Evolutionary conservation across 1,140 invertebrate genomes (phyloP).

Genomic region (Listronotus oregonensis): DNA sequence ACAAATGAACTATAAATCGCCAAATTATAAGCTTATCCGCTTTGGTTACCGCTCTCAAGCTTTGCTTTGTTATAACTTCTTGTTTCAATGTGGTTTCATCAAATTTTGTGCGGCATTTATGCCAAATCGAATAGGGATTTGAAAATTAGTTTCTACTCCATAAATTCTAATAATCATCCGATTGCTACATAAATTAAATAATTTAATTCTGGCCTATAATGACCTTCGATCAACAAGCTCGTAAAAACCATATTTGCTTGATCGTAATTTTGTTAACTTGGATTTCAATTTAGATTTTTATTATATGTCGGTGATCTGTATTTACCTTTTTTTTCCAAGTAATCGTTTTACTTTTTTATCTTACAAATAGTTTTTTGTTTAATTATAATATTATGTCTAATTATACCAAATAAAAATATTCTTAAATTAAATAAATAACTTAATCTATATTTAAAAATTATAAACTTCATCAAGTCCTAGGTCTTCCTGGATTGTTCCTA

Average conservation of each 20-base stretch:
- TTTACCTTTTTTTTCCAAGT: too few relatives aligned
- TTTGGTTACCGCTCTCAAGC: conserved; percentile 8
- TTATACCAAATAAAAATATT: too few relatives aligned
- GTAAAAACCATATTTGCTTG: conserved; percentile 23
- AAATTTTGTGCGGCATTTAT: conserved; percentile 9
- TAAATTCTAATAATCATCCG: conserved; percentile 29
- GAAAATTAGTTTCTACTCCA: conserved; percentile 18
- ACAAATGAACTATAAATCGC: conserved; percentile 5
- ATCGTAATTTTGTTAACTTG: not conserved
- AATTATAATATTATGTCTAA: too few relatives aligned
- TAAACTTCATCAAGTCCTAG: too few relatives aligned
- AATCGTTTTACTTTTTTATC: too few relatives aligned
- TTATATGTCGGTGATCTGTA: too few relatives aligned
- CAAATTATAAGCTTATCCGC: conserved; percentile 6
- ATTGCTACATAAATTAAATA: conserved; percentile 23
- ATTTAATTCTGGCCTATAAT: conserved; percentile 20
- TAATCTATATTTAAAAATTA: too few relatives aligned
- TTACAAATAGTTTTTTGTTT: too few relatives aligned
- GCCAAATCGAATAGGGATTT: conserved; percentile 13
- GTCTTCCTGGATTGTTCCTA: too few relatives aligned
- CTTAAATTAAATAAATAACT: too few relatives aligned
- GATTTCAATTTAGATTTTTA: too few relatives aligned
- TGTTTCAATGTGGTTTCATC: conserved; percentile 21
- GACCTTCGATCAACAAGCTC: conserved; percentile 14
- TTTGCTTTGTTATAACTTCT: conserved; percentile 28